Conservation (phyloP, 2,113 vertebrate genomes). For the Shinisaurus crocodilurus region DNA sequence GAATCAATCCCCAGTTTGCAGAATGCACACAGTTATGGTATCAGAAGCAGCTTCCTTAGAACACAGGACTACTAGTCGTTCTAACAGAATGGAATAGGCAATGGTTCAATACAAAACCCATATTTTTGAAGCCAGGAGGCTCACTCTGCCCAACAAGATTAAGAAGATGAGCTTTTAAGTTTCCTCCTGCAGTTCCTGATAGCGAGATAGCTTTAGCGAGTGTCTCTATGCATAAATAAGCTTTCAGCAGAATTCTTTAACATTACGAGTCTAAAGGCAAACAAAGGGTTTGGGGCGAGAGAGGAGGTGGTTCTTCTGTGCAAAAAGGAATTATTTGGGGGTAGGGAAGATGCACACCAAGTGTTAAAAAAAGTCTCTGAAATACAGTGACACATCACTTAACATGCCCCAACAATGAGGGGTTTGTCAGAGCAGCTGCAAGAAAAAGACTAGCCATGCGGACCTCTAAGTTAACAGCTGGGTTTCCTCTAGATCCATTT, state of each 20-base stretch:
- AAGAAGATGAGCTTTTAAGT: not conserved
- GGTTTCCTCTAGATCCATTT: not conserved
- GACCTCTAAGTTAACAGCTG: not conserved
- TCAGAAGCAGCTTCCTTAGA: not conserved
- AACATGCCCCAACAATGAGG: not conserved
- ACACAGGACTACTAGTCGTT: not conserved
- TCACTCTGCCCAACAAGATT: not conserved
- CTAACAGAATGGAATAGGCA: not conserved
- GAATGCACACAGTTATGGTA: not conserved
- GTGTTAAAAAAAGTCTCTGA: not conserved
- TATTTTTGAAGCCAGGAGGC: not conserved
- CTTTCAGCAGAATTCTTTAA: not conserved
- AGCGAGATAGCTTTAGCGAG: not conserved
- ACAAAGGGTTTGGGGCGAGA: not conserved
- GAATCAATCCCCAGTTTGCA: no score
- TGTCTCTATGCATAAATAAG: not conserved
- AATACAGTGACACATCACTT: not conserved
- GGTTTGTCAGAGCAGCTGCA: constrained; percentile 52
- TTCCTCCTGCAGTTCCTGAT: not conserved
- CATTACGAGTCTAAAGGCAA: not conserved
- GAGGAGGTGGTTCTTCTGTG: not conserved
- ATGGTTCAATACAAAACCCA: not conserved
- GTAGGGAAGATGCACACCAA: not conserved
- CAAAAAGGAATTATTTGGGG: no score
- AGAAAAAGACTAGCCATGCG: not conserved